Evolutionary conservation across 2,113 vertebrate genomes (phyloP).

Genomic region (Dissostichus mawsoni): DNA sequence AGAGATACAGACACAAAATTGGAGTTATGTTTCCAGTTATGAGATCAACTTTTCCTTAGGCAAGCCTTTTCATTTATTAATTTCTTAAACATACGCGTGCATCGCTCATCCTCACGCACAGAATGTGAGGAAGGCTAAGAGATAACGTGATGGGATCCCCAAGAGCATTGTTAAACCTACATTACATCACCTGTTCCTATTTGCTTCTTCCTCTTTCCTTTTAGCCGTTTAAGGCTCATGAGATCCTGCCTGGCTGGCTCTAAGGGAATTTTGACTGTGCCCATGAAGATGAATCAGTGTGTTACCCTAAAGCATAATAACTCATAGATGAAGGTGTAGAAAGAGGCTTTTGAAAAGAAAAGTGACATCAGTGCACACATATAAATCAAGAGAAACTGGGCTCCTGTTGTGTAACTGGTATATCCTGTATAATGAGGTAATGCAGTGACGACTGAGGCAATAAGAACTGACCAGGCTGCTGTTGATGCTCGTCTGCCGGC

Average conservation of each 20-base stretch:
- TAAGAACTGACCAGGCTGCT: constrained; percentile 18
- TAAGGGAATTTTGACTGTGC: neutral
- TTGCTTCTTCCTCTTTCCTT: constrained; percentile 2
- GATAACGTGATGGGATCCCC: constrained; percentile 20
- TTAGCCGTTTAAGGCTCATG: constrained; percentile 20
- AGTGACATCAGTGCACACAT: neutral
- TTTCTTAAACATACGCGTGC: constrained; percentile 23
- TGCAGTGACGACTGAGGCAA: constrained; percentile 15
- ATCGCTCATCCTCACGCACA: constrained; percentile 18
- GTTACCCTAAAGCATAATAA: neutral
- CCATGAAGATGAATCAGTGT: neutral
- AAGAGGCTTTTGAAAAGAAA: constrained; percentile 16
- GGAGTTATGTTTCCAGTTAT: constrained; percentile 36
- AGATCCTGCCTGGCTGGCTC: neutral
- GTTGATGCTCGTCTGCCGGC: constrained; percentile 28
- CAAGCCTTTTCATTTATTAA: constrained; percentile 34
- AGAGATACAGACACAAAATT: constrained; percentile 20
- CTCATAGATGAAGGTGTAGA: neutral
- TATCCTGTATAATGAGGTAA: constrained; percentile 22
- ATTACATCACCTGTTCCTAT: constrained; percentile 22
- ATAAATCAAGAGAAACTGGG: neutral
- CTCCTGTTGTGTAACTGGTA: constrained; percentile 19
- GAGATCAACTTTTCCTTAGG: constrained; percentile 29
- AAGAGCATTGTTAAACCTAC: constrained; percentile 29
- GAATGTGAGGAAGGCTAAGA: constrained; percentile 20